These are phyloP conservation scores for Belgica antarctica DNA, from an alignment of 2,888 invertebrate species.

Conservation along the genomic window DNA sequence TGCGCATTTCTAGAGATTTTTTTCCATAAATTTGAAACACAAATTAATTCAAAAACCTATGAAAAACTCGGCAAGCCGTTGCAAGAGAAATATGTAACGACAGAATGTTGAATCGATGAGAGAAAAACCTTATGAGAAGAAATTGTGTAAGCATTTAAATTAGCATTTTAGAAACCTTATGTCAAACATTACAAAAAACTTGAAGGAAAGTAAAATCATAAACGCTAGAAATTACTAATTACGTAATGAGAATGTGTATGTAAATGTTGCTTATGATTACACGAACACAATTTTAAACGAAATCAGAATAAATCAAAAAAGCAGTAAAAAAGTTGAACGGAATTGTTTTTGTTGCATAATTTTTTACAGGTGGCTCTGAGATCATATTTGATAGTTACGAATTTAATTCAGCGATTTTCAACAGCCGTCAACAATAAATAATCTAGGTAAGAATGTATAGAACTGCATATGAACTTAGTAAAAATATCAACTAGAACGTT, in stretches of 20 bases:
- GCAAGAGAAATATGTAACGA: background rate
- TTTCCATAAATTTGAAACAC: background rate
- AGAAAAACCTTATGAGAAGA: constrained; percentile 12
- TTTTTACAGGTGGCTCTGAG: too few species aligned
- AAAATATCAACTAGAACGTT: too few species aligned
- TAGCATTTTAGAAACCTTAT: too few species aligned
- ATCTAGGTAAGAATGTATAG: too few species aligned
- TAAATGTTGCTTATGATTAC: constrained; percentile 39
- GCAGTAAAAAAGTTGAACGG: background rate
- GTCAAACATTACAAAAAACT: too few species aligned
- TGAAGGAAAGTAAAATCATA: constrained; percentile 19
- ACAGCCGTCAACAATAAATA: too few species aligned
- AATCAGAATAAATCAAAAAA: too few species aligned
- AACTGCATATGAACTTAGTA: too few species aligned
- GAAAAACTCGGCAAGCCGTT: background rate
- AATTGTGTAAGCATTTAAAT: background rate
- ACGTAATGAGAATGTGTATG: constrained; percentile 16
- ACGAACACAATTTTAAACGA: constrained; percentile 5
- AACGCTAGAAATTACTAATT: background rate
- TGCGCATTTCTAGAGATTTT: background rate
- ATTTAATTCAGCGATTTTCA: too few species aligned
- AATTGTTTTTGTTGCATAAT: too few species aligned
- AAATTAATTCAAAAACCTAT: background rate
- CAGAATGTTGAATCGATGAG: background rate
- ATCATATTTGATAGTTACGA: too few species aligned